Base-by-base conservation (phyloP, 2,113 vertebrate genomes). In the Gopherus flavomarginatus region DNA sequence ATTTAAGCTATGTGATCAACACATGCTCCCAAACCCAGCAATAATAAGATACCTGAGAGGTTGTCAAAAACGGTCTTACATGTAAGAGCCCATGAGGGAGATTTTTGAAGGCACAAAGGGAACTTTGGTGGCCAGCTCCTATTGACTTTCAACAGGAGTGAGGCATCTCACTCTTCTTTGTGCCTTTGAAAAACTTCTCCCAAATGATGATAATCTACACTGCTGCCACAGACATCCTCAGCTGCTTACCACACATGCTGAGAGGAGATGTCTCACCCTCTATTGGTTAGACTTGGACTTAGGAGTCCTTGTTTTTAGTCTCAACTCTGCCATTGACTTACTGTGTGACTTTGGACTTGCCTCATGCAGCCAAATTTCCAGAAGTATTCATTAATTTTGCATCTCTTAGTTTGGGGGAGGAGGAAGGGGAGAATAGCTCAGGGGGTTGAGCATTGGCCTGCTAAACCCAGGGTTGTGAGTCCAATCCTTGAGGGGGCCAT, bases 21-120 rank as follows among this genome's bases (percentile, higher is more conserved):
- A 93, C 16, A 86, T 56, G 52, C 56, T 89, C 83, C 83, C 54
- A 47, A 93, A 95, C 95, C 92, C 44, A 83, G 6, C 90, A 91
- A 44, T 57, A 75, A 96, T 91, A 88, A 79, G 79, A 38, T 94
- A 87, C 94, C 77, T 89, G 42, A 90, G 91, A 87, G 65, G 62
- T 29, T 91, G 4, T 12, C 65, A 78, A 50, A 89, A 90, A 96
- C 16, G 31, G 14, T 27, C 90, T 91, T 72, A 88, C 53, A 22
- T 93, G 88, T 59, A 77, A 88, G 88, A 96, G 87, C 9, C 13
- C 49, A 56, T 4, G 16, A 81, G 16, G 26, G 49, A 88, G 82
- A 92, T 83, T 90, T 31, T 90, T 90, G 91, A 94, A 92, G 2
- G 3, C 22, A 50, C 88, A 80, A 94, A 47, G 31, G 5, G 8